These are phyloP conservation scores for Hydrotaea cyrtoneurina DNA, from an alignment of 2,888 invertebrate species.

Conservation along the genomic window DNA sequence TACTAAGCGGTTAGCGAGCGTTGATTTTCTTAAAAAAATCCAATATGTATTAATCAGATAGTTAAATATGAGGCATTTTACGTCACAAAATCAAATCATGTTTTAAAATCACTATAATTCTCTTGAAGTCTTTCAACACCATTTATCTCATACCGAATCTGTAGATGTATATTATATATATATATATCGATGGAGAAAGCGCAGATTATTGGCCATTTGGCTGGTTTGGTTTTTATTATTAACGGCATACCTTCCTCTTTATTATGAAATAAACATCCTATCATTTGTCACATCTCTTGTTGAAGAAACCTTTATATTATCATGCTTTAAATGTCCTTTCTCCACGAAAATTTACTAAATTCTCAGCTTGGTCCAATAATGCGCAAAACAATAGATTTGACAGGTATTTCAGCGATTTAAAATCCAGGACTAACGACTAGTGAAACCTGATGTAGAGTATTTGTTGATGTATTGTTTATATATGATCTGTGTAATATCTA, in stretches of 20 bases:
- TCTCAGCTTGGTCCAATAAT: constrained; percentile 32
- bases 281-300: too few relatives aligned
- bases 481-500: constrained; percentile 15
- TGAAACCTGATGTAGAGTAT: constrained; percentile 47
- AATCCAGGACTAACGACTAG: too few relatives aligned
- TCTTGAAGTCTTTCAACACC: too few relatives aligned
- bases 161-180: constrained; percentile 72
- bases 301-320: too few relatives aligned
- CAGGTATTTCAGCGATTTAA: constrained; percentile 73
- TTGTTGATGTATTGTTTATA: not conserved
- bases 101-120: constrained; percentile 77
- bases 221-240: constrained; percentile 67
- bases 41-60: constrained; percentile 55
- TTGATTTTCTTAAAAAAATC: constrained; percentile 54
- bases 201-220: constrained; percentile 42
- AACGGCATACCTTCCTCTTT: too few relatives aligned
- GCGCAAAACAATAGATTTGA: constrained; percentile 72
- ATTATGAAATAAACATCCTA: too few relatives aligned
- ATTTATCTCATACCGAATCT: constrained; percentile 76
- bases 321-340: constrained; percentile 49
- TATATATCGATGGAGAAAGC: constrained; percentile 69
- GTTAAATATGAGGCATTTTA: constrained; percentile 60
- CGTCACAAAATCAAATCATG: constrained; percentile 72
- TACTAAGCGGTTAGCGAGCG: constrained; percentile 39
- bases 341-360: constrained; percentile 67